Conservation (phyloP, 2,888 invertebrate genomes). For the Lacanobia wlatinum region DNA sequence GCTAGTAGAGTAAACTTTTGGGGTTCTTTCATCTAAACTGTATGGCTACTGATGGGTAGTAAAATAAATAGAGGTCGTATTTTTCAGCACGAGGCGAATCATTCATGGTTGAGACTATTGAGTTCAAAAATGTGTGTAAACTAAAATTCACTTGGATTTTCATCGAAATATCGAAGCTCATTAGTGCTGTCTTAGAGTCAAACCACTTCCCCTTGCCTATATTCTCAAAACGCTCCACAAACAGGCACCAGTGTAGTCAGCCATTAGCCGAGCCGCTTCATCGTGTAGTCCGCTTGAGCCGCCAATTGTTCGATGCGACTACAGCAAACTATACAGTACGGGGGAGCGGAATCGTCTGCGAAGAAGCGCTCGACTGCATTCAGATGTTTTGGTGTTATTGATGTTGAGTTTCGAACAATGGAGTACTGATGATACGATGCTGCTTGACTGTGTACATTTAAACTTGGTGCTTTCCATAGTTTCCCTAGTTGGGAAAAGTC, state of each 20-base stretch:
- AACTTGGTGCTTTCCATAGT: neutral
- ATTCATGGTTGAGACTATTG: neutral
- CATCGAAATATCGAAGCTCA: neutral
- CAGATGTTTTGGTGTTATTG: neutral
- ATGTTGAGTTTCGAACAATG: neutral
- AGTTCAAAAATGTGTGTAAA: neutral
- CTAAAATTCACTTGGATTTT: neutral
- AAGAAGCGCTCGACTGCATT: neutral
- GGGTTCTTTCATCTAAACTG: slow-evolving; percentile 4
- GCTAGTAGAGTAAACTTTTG: slow-evolving; percentile 1
- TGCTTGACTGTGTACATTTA: neutral
- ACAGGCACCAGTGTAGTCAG: too few relatives aligned
- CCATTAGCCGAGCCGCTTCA: slow-evolving; percentile 11
- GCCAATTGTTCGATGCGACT: neutral
- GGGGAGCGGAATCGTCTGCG: too few relatives aligned
- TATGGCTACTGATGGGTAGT: slow-evolving; percentile 12
- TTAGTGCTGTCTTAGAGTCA: neutral
- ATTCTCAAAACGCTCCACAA: neutral
- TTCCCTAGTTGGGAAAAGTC: too few relatives aligned
- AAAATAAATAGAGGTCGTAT: neutral
- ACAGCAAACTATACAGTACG: neutral
- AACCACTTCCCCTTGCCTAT: neutral
- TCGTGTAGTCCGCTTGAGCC: slow-evolving; percentile 16
- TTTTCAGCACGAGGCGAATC: neutral
- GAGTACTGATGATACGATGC: neutral